phyloP scores from a whole-genome alignment of 2,888 invertebrate species.

The Zootermopsis nevadensis region DNA sequence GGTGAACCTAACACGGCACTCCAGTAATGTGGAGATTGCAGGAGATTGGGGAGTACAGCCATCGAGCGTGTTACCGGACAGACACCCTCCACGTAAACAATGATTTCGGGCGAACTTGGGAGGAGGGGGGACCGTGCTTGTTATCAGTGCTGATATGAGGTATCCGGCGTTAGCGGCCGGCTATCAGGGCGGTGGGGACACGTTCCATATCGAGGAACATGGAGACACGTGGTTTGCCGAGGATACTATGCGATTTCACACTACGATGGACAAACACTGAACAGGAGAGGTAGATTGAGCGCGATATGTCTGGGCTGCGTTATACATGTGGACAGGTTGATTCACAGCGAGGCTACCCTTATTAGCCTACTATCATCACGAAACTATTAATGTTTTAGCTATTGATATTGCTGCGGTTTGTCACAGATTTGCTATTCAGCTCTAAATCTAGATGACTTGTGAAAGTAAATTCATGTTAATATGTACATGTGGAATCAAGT shows the following conservation, averaged over 20 bases:
- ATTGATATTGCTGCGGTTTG: background rate
- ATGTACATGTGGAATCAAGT: background rate
- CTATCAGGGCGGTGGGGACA: slow-evolving; percentile 18
- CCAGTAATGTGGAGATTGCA: slow-evolving; percentile 18
- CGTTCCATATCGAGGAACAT: slow-evolving; percentile 23
- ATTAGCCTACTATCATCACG: background rate
- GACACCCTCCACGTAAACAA: background rate
- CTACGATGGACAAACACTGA: slow-evolving; percentile 33
- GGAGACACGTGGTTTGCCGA: slow-evolving; percentile 19
- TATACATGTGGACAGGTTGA: background rate
- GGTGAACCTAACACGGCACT: slow-evolving; percentile 22
- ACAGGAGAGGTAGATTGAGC: slow-evolving; percentile 6
- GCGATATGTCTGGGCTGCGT: background rate
- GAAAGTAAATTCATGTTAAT: background rate
- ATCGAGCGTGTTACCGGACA: background rate
- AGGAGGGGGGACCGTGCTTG: background rate
- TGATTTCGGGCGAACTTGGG: background rate
- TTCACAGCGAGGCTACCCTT: background rate
- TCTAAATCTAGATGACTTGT: background rate
- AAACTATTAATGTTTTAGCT: too few species aligned
- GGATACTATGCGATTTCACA: slow-evolving; percentile 30
- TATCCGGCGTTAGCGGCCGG: background rate
- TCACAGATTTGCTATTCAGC: background rate
- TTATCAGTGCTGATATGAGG: slow-evolving; percentile 23
- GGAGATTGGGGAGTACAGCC: slow-evolving; percentile 15